phyloP scores from a whole-genome alignment of 2,113 vertebrate species.

The Pheucticus melanocephalus region DNA sequence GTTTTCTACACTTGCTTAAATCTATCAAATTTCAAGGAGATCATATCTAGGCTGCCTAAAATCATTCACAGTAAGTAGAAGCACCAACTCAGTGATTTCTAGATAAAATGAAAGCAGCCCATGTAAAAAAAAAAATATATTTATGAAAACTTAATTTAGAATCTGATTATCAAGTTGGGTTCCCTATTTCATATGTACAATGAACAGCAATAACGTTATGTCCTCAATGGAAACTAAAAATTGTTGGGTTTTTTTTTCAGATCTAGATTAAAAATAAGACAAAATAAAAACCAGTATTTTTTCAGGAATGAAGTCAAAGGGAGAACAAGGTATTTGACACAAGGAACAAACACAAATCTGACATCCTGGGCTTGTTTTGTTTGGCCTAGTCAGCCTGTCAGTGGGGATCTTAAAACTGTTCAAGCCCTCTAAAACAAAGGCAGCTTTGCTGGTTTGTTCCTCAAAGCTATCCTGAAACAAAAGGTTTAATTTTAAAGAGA shows the following conservation, averaged over 20 bases:
- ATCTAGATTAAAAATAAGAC: not conserved
- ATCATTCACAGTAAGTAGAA: not conserved
- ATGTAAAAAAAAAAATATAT: not conserved
- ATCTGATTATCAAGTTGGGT: not conserved
- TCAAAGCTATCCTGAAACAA: constrained; percentile 44
- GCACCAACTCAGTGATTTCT: not conserved
- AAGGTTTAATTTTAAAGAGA: constrained; percentile 33
- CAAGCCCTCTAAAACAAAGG: constrained; percentile 27
- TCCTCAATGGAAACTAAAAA: not conserved
- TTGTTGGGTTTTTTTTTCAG: not conserved
- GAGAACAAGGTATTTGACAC: not conserved
- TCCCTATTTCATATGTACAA: not conserved
- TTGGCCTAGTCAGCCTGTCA: constrained; percentile 36
- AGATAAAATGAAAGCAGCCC: not conserved
- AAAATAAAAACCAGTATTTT: not conserved
- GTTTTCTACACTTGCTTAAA: not conserved
- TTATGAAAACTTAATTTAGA: not conserved
- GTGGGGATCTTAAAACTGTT: constrained; percentile 24
- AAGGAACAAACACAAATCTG: constrained; percentile 27
- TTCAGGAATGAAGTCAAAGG: not conserved
- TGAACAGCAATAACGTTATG: not conserved
- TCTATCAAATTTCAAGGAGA: not conserved
- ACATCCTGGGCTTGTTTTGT: constrained; percentile 40
- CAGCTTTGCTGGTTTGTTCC: constrained; percentile 35
- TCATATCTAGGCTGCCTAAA: not conserved